These are phyloP conservation scores for Caenorhabditis doughertyi DNA, from an alignment of 2,888 invertebrate species.

Conservation along the genomic window DNA sequence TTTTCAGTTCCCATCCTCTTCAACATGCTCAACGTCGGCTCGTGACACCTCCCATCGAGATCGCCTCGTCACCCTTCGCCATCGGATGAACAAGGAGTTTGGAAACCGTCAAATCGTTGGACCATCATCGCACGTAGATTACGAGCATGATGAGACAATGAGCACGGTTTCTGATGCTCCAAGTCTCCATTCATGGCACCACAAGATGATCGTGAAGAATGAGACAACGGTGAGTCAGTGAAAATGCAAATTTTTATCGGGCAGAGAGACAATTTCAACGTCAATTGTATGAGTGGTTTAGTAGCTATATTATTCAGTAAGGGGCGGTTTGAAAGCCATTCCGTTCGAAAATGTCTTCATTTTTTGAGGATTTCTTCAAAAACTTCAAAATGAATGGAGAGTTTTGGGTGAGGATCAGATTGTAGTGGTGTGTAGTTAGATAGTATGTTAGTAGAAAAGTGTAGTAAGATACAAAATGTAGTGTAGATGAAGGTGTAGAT, in stretches of 20 bases:
- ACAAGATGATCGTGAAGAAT: conserved; percentile 57
- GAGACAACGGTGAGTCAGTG: conserved; percentile 55
- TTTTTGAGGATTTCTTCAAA: too few relatives aligned
- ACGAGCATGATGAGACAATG: conserved; percentile 64
- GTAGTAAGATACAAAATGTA: too few relatives aligned
- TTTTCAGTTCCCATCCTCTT: conserved; percentile 13
- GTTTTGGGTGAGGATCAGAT: too few relatives aligned
- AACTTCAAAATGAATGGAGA: too few relatives aligned
- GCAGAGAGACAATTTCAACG: not conserved
- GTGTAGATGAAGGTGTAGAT: too few relatives aligned
- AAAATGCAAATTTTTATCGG: not conserved
- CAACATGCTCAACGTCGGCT: conserved; percentile 1
- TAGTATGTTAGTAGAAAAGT: too few relatives aligned
- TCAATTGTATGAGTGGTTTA: too few relatives aligned
- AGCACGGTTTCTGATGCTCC: conserved; percentile 68
- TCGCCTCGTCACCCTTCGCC: conserved; percentile 63
- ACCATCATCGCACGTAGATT: not conserved
- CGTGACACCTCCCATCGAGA: conserved; percentile 67
- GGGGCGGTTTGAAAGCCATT: too few relatives aligned
- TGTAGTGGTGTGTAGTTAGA: too few relatives aligned
- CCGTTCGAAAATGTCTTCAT: too few relatives aligned
- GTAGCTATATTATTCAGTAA: too few relatives aligned
- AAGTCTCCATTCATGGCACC: conserved; percentile 71
- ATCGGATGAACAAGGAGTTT: conserved; percentile 73
- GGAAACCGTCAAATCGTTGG: conserved; percentile 61